phyloP scores from a whole-genome alignment of 2,797 vertebrate genomes.

The Liparis tanakae region DNA sequence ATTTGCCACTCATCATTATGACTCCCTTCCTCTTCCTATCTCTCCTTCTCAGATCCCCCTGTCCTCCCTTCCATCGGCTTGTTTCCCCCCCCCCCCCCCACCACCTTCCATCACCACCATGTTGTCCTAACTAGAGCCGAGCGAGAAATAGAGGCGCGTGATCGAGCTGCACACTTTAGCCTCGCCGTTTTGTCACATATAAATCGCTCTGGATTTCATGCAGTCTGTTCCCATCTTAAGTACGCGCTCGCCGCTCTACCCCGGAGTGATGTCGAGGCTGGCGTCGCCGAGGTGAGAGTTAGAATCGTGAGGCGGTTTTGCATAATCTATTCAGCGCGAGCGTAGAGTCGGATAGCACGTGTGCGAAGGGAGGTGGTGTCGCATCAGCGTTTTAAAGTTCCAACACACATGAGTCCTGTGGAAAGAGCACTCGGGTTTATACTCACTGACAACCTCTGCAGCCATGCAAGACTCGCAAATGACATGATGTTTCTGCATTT shows the following conservation, averaged over 20 bases:
- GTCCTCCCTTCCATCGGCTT: constrained; percentile 30
- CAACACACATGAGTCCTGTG: constrained; percentile 23
- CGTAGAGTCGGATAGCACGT: constrained; percentile 28
- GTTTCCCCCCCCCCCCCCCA: constrained; percentile 3
- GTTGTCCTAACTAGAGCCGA: constrained; percentile 45
- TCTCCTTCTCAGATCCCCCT: constrained; percentile 18
- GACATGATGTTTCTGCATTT: constrained; percentile 30
- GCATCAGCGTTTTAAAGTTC: constrained; percentile 60
- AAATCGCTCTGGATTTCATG: constrained; percentile 47
- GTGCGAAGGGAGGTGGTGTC: constrained; percentile 35
- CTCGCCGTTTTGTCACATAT: constrained; percentile 45
- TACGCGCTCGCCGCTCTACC: constrained; percentile 36
- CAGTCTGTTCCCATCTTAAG: constrained; percentile 53
- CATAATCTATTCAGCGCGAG: constrained; percentile 72
- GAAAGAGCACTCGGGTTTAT: constrained; percentile 23
- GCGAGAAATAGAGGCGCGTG: constrained; percentile 36
- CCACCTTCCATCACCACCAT: constrained; percentile 37
- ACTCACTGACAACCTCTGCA: constrained; percentile 12
- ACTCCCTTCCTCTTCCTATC: neutral
- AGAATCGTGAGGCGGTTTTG: constrained; percentile 63
- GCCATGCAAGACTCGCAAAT: constrained; percentile 1
- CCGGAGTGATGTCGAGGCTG: constrained; percentile 49
- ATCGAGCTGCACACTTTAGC: constrained; percentile 47
- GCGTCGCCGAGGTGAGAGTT: constrained; percentile 56
- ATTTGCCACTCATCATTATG: constrained; percentile 34